Base-by-base conservation (phyloP, 1,140 invertebrate species). In the Drosophila equinoxialis region DNA sequence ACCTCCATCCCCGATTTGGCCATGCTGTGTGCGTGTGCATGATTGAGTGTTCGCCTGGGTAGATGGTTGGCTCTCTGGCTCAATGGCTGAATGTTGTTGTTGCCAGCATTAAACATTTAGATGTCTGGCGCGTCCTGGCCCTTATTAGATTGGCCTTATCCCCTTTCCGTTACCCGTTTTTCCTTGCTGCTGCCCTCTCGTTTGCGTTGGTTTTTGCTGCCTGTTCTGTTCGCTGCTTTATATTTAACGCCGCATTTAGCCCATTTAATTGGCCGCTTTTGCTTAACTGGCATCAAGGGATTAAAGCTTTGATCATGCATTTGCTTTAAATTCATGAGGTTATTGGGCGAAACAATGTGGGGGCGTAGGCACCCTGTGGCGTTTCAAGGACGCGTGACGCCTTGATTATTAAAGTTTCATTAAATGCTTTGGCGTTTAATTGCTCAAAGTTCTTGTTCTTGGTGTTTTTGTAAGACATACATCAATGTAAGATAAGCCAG, bases 181-280 rank as follows among this genome's bases (percentile, higher is more conserved):
- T 45, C 45, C 30, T 37, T 17, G 37, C 20, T 7, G 33, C 37
- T 65, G 45, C 45, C 61, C 54, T 20, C 17, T 59, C 41, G 55
- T 0, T 58, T 39, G 10, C 2, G 35, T 41, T 11, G 11, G 8
- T 62, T 13, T 30, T 57, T 63, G 55, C 33, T 23, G 17, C 23
- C 51, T 35, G 73, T 35, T 66, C 35, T 65, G 7, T 37, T 37
- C 30, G 30, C 59, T 68, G 68, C 68, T 74, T 67, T 75, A 71
- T 72, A 87, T 83, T 89, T 87, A 89, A 87, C 73, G 77, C 71
- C 68, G 77, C 84, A 80, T 83, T 87, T 87, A 87, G 77, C 73
- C 76, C 71, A 76, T 76, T 87, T 87, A 89, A 87, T 87, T 89
- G 84, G 68, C 77, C 68, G 80, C 73, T 89, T 87, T 75, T 69